These are phyloP conservation scores for Calephelis perditalis DNA, from an alignment of 2,888 invertebrate species.

Conservation along the genomic window DNA sequence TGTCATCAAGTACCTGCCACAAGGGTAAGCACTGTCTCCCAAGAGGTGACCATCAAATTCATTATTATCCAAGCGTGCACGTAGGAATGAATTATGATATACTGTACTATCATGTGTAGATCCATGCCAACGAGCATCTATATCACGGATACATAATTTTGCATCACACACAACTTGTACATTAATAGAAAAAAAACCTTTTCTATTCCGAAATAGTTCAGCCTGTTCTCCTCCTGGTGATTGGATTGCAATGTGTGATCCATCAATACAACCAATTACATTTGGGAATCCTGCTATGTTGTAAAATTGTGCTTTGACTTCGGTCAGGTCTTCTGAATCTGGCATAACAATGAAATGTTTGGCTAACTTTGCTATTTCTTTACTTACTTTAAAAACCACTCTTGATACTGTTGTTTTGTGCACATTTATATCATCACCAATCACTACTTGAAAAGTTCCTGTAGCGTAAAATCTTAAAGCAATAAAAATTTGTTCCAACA, in stretches of 20 bases:
- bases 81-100: conserved; percentile 10
- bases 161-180: conserved; percentile 22
- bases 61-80: conserved; percentile 2
- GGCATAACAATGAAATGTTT: conserved; percentile 13
- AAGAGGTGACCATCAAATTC: no score
- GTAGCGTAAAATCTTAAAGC: conserved; percentile 15
- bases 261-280: conserved; percentile 26
- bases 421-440: conserved; percentile 19
- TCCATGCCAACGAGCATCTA: conserved; percentile 25
- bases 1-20: no score
- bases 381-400: conserved; percentile 22
- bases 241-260: conserved; percentile 17
- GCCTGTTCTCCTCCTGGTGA: conserved; percentile 24
- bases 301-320: conserved; percentile 13
- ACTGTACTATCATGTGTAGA: conserved; percentile 17
- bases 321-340: neutral
- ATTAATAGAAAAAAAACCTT: conserved; percentile 21
- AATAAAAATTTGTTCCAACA: conserved; percentile 12
- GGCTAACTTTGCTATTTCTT: conserved; percentile 19
- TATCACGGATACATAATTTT: conserved; percentile 15
- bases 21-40: no score
- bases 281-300: conserved; percentile 25
- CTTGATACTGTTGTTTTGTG: conserved; percentile 23
- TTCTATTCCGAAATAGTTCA: conserved; percentile 24
- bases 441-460: conserved; percentile 17